These are phyloP conservation scores for Amphiprion clarkii DNA, from an alignment of 2,797 vertebrate genomes.

Conservation along the genomic window DNA sequence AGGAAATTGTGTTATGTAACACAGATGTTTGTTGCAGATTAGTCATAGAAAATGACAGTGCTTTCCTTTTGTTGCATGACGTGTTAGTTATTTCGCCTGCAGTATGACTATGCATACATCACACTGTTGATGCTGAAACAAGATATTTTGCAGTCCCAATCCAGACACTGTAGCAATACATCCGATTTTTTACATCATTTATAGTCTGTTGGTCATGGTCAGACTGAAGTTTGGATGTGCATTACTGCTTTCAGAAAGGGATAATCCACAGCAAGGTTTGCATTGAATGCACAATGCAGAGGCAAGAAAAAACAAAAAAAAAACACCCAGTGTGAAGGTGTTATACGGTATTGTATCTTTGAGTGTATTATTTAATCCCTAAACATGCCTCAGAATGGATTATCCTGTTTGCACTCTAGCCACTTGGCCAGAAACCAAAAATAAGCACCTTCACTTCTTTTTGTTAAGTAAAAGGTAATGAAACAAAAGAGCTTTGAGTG, in stretches of 20 bases:
- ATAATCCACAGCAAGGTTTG: constrained; percentile 33
- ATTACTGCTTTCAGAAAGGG: constrained; percentile 13
- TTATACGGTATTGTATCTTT: constrained; percentile 18
- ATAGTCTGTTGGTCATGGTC: neutral
- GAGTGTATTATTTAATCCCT: constrained; percentile 38
- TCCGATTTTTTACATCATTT: neutral
- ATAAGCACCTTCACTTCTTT: constrained; percentile 13
- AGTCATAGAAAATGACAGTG: too few relatives aligned
- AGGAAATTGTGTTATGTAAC: too few relatives aligned
- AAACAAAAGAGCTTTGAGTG: constrained; percentile 7
- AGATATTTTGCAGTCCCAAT: too few relatives aligned
- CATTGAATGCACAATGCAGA: constrained; percentile 16
- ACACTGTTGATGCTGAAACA: too few relatives aligned
- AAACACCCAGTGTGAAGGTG: constrained; percentile 5
- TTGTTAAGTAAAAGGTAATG: neutral
- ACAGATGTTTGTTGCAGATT: too few relatives aligned
- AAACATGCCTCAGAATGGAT: constrained; percentile 34
- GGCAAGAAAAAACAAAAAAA: neutral
- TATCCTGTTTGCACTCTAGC: constrained; percentile 24
- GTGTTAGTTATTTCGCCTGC: too few relatives aligned
- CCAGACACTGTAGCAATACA: too few relatives aligned
- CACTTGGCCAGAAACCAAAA: constrained; percentile 21
- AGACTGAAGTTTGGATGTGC: constrained; percentile 3
- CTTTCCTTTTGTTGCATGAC: too few relatives aligned
- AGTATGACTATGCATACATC: too few relatives aligned